phyloP scores from a whole-genome alignment of 1,140 invertebrate species.

The Stegodyphus dumicola region DNA sequence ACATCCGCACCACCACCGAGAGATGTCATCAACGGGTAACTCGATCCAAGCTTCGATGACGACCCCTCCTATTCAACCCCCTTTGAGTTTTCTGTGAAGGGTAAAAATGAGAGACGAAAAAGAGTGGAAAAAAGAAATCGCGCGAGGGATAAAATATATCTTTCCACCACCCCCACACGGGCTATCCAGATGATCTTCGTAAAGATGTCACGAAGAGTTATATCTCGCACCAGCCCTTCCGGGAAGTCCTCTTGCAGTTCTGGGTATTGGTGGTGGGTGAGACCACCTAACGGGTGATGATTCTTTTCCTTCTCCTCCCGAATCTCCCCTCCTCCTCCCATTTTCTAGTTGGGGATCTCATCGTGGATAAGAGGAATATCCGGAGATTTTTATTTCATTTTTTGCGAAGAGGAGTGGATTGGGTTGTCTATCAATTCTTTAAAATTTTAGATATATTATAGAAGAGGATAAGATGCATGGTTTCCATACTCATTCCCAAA shows the following conservation, averaged over 20 bases:
- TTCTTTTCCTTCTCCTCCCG: neutral
- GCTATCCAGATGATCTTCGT: constrained; percentile 37
- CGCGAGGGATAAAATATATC: constrained; percentile 20
- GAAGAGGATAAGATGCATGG: neutral
- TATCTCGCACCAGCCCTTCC: constrained; percentile 5
- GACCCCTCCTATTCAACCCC: neutral
- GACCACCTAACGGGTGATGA: constrained; percentile 18
- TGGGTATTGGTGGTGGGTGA: neutral
- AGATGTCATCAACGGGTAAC: constrained; percentile 51
- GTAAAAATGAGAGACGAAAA: neutral
- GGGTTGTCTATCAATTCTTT: neutral
- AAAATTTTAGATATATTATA: neutral
- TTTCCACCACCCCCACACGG: neutral
- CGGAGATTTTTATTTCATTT: neutral
- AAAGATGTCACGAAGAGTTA: constrained; percentile 53
- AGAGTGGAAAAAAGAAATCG: neutral
- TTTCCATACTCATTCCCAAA: too few species aligned
- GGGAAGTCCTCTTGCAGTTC: neutral
- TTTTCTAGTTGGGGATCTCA: neutral
- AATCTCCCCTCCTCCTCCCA: neutral
- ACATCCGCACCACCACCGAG: constrained; percentile 8
- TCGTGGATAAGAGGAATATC: neutral
- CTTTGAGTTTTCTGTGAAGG: neutral
- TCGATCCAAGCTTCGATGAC: constrained; percentile 1
- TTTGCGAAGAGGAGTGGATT: neutral